These are phyloP conservation scores for Sinocyclocheilus anophthalmus DNA, from an alignment of 2,113 vertebrate species.

Conservation along the genomic window DNA sequence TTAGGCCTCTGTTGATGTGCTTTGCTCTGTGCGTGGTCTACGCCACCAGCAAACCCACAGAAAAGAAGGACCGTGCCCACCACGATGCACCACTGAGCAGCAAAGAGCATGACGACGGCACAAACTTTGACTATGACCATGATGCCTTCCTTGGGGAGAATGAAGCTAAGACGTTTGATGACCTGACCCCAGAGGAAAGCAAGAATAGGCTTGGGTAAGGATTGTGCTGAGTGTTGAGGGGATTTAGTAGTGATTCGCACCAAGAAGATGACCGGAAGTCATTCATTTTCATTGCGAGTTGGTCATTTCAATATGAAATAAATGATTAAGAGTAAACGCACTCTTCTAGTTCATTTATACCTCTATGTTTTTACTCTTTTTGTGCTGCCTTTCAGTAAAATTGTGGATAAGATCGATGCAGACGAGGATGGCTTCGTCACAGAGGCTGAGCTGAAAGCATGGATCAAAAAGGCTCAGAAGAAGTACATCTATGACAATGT, in stretches of 20 bases:
- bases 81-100: constrained; percentile 82
- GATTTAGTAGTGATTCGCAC: background rate
- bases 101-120: constrained; percentile 81
- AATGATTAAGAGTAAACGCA: background rate
- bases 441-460: constrained; percentile 80
- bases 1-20: constrained; percentile 76
- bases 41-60: constrained; percentile 83
- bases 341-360: background rate
- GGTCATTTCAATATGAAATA: background rate
- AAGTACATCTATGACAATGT: constrained; percentile 79
- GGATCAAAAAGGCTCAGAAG: constrained; percentile 82
- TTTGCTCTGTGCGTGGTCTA: constrained; percentile 77
- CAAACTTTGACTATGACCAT: constrained; percentile 90
- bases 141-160: constrained; percentile 89
- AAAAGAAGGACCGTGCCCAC: constrained; percentile 84
- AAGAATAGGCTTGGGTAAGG: constrained; percentile 87
- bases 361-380: background rate
- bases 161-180: constrained; percentile 87
- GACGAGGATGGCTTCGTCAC: constrained; percentile 81
- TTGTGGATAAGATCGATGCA: constrained; percentile 82
- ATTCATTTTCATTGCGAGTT: background rate
- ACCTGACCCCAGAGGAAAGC: constrained; percentile 90
- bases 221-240: background rate
- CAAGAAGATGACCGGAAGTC: background rate
- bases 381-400: constrained; percentile 70